Evolutionary conservation across 2,888 invertebrate species (phyloP).

Genomic region (Pycnomerus fuliginosus): DNA sequence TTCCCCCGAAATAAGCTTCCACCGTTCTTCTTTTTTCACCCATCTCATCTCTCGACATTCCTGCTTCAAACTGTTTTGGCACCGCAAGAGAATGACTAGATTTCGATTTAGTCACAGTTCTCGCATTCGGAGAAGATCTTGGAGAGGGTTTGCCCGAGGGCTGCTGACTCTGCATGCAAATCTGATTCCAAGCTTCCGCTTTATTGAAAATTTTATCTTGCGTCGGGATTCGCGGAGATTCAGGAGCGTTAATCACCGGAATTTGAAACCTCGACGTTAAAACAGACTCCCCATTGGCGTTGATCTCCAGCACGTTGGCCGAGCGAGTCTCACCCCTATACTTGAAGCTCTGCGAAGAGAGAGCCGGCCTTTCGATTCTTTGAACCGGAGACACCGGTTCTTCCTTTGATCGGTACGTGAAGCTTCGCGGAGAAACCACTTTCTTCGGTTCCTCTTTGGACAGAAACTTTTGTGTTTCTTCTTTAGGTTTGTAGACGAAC

Average conservation of each 20-base stretch:
- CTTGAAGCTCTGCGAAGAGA: conserved; percentile 26
- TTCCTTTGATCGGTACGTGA: conserved; percentile 28
- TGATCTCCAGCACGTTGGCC: conserved; percentile 40
- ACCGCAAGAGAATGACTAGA: conserved; percentile 73
- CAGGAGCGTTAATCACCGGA: conserved; percentile 42
- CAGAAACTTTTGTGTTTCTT: not conserved
- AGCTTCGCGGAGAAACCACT: conserved; percentile 15
- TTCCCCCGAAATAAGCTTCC: conserved; percentile 68
- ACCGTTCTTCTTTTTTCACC: conserved; percentile 71
- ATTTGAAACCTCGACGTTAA: conserved; percentile 53
- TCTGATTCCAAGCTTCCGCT: conserved; percentile 80
- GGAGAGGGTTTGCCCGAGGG: conserved; percentile 43
- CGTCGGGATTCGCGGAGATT: conserved; percentile 32
- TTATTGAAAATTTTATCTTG: conserved; percentile 58
- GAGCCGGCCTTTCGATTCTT: too few species aligned
- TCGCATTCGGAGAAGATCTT: conserved; percentile 53
- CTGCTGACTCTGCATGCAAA: conserved; percentile 53
- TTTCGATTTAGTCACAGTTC: conserved; percentile 60
- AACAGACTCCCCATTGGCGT: conserved; percentile 50
- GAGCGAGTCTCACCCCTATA: conserved; percentile 18
- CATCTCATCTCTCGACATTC: conserved; percentile 65
- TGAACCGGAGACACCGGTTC: conserved; percentile 19
- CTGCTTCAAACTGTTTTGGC: conserved; percentile 81
- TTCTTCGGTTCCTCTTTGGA: conserved; percentile 1
- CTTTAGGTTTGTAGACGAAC: not conserved